phyloP scores from a whole-genome alignment of 2,113 vertebrate genomes.

The Coregonus clupeaformis region DNA sequence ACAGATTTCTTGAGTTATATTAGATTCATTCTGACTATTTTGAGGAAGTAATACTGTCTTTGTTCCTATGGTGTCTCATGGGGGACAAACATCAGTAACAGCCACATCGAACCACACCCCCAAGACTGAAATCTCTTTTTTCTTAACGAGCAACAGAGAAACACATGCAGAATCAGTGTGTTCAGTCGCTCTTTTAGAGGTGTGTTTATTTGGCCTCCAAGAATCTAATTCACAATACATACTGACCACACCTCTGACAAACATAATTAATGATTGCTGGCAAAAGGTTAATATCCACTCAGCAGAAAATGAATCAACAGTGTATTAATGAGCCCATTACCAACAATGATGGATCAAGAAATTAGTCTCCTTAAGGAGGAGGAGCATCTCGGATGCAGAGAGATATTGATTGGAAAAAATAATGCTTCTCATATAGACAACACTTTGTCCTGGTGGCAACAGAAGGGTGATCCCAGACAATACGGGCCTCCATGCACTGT shows the following conservation, averaged over 20 bases:
- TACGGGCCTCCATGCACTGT: background rate
- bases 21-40: slow-evolving; percentile 15
- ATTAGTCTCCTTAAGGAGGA: slow-evolving; percentile 65
- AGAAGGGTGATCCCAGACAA: slow-evolving; percentile 1
- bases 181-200: slow-evolving; percentile 45
- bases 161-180: too few relatives aligned
- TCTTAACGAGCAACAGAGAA: too few relatives aligned
- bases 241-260: slow-evolving; percentile 62
- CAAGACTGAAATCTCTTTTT: too few relatives aligned
- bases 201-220: slow-evolving; percentile 61
- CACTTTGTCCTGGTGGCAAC: slow-evolving; percentile 54
- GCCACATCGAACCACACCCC: too few relatives aligned
- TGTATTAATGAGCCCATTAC: slow-evolving; percentile 79
- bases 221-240: slow-evolving; percentile 58
- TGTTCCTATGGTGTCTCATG: too few relatives aligned
- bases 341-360: slow-evolving; percentile 73
- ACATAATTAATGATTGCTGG: slow-evolving; percentile 75
- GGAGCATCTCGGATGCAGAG: slow-evolving; percentile 48
- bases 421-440: slow-evolving; percentile 57
- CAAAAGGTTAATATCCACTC: slow-evolving; percentile 81
- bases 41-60: too few relatives aligned
- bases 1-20: slow-evolving; percentile 29
- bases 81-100: too few relatives aligned
- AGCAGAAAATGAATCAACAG: slow-evolving; percentile 75
- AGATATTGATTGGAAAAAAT: slow-evolving; percentile 66